Percentiles rank a stretch among this genome's conserved stretches.
These are phyloP conservation scores for Macroramphosus scolopax DNA, from an alignment of 2,797 vertebrate genomes.

Conservation along the genomic window DNA sequence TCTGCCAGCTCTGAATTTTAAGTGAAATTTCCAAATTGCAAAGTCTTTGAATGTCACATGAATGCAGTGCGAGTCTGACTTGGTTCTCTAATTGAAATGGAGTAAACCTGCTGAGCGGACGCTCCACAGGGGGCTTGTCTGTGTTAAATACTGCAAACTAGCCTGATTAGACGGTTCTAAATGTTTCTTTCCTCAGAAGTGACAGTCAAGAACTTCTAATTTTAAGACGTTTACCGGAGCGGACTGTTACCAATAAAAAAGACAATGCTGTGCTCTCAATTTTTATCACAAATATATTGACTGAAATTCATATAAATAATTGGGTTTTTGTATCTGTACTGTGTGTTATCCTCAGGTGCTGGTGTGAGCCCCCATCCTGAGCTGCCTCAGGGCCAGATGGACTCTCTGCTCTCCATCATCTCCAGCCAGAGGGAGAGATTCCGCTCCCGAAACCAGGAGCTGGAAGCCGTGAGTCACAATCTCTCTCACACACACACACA, in stretches of 20 bases:
- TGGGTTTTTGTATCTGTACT: too few species aligned
- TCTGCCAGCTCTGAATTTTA: slow-evolving; percentile 1
- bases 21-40: background rate
- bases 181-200: background rate
- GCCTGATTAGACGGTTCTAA: slow-evolving; percentile 15
- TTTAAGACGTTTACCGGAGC: too few species aligned
- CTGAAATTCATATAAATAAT: too few species aligned
- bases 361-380: slow-evolving; percentile 51
- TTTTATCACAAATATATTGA: background rate
- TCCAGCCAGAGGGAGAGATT: slow-evolving; percentile 97
- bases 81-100: slow-evolving; percentile 18
- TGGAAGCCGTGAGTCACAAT: slow-evolving; percentile 82
- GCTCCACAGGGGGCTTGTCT: slow-evolving; percentile 4
- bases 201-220: slow-evolving; percentile 1
- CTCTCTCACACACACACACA: background rate
- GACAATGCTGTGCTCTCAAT: too few species aligned
- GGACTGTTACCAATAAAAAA: too few species aligned
- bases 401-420: slow-evolving; percentile 96
- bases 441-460: slow-evolving; percentile 92
- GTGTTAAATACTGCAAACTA: slow-evolving; percentile 14
- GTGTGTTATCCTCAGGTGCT: slow-evolving; percentile 35
- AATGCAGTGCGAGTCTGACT: slow-evolving; percentile 4
- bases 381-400: slow-evolving; percentile 90
- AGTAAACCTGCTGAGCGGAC: slow-evolving; percentile 13
- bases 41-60: slow-evolving; percentile 7